Percentiles rank a stretch among this genome's conserved stretches.
Evolutionary conservation across 2,113 vertebrate species (phyloP).

Genomic region (Nothoprocta perdicaria): DNA sequence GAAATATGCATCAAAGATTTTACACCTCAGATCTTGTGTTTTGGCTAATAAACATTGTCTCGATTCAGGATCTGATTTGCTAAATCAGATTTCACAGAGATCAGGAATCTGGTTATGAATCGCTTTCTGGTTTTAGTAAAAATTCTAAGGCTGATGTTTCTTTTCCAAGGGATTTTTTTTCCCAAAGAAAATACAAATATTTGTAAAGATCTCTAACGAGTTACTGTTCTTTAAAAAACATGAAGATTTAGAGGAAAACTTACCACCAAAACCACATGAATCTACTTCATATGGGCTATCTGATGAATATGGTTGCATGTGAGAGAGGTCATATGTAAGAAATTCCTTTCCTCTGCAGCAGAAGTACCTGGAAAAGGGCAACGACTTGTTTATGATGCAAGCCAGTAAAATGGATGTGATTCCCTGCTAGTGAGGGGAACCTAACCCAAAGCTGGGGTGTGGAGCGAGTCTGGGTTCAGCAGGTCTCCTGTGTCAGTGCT

Average conservation of each 20-base stretch:
- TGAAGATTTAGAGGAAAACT: background rate
- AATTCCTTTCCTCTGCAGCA: background rate
- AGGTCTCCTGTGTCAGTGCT: background rate
- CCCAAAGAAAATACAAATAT: background rate
- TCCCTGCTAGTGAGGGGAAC: background rate
- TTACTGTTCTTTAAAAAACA: background rate
- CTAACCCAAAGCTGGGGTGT: rapidly evolving
- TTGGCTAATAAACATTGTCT: background rate
- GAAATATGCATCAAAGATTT: background rate
- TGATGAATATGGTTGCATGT: background rate
- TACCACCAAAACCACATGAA: rapidly evolving
- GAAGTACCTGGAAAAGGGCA: background rate
- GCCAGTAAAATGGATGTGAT: background rate
- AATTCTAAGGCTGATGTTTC: background rate
- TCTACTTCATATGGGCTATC: background rate
- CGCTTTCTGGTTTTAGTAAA: background rate
- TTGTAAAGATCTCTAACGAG: background rate
- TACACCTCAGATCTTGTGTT: background rate
- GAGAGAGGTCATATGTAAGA: background rate
- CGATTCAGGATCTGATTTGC: background rate
- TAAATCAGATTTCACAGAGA: background rate
- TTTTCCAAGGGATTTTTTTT: background rate
- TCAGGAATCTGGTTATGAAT: background rate
- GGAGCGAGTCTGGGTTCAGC: background rate
- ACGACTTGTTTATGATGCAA: rapidly evolving